These are phyloP conservation scores for Coracopsis vasa DNA, from an alignment of 2,113 vertebrate species.

Conservation along the genomic window DNA sequence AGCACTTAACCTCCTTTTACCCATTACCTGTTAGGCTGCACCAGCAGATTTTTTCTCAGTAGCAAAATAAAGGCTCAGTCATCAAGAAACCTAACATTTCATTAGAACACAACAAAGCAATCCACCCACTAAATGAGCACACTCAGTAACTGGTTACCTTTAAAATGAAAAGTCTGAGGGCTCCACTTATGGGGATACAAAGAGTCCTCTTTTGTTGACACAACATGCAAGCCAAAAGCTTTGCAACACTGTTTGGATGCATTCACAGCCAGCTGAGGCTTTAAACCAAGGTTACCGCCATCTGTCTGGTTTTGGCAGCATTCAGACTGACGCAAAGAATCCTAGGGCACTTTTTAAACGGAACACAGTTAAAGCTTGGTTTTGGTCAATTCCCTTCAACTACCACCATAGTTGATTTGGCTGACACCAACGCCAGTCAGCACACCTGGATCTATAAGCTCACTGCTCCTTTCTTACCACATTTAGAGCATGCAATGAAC, in stretches of 20 bases:
- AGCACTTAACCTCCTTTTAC: not conserved
- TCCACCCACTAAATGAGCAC: not conserved
- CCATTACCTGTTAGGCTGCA: not conserved
- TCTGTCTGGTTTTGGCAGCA: slow-evolving; percentile 48
- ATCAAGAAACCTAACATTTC: not conserved
- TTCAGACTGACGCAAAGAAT: slow-evolving; percentile 1
- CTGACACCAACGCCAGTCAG: not conserved
- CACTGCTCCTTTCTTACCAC: not conserved
- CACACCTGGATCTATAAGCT: not conserved
- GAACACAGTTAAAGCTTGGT: not conserved
- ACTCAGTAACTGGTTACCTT: not conserved
- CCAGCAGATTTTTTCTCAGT: not conserved
- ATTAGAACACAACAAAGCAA: not conserved
- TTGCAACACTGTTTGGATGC: not conserved
- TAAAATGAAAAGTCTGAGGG: not conserved
- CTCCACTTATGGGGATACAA: not conserved
- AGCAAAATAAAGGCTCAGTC: not conserved
- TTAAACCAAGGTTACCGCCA: slow-evolving; percentile 41
- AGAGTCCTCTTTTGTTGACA: not conserved
- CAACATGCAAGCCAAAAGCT: not conserved
- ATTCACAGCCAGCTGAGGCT: slow-evolving; percentile 15
- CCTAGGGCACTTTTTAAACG: not conserved
- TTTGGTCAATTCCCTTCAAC: not conserved
- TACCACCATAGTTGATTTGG: not conserved
- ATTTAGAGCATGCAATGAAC: not conserved